Conservation (phyloP, 1,140 invertebrate species). For the Papilio polytes region DNA sequence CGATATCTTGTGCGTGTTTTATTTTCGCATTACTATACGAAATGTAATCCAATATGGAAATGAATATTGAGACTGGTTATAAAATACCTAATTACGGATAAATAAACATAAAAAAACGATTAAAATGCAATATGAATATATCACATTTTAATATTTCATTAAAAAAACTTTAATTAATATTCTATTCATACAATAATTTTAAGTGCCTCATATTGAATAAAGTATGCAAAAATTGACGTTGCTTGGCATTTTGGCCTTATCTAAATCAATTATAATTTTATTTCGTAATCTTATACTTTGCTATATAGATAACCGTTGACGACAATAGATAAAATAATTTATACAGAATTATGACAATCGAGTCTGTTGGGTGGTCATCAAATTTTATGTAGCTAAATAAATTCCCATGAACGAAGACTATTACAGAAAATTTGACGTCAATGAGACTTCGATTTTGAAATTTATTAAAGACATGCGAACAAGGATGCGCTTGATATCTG, state of each 20-base stretch:
- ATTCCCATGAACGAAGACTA: background rate
- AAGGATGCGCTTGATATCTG: conserved; percentile 5
- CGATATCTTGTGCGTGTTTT: background rate
- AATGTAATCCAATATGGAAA: background rate
- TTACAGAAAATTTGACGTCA: background rate
- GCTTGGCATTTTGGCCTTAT: conserved; percentile 1
- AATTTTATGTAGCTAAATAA: background rate
- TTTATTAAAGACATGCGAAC: background rate
- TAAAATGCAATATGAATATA: background rate
- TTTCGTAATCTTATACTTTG: conserved; percentile 24
- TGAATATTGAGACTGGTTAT: background rate
- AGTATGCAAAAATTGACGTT: background rate
- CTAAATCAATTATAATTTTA: conserved; percentile 9
- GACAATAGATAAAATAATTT: conserved; percentile 13
- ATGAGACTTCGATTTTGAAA: background rate
- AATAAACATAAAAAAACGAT: conserved; percentile 3
- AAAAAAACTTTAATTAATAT: conserved; percentile 6
- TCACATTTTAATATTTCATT: conserved; percentile 1
- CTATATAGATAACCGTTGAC: conserved; percentile 8
- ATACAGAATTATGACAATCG: background rate
- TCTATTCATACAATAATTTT: conserved; percentile 5
- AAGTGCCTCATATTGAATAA: conserved; percentile 18
- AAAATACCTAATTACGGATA: background rate
- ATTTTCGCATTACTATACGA: conserved; percentile 6
- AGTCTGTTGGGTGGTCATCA: background rate